phyloP scores from a whole-genome alignment of 1,140 invertebrate species.

The Tyrophagus putrescentiae region DNA sequence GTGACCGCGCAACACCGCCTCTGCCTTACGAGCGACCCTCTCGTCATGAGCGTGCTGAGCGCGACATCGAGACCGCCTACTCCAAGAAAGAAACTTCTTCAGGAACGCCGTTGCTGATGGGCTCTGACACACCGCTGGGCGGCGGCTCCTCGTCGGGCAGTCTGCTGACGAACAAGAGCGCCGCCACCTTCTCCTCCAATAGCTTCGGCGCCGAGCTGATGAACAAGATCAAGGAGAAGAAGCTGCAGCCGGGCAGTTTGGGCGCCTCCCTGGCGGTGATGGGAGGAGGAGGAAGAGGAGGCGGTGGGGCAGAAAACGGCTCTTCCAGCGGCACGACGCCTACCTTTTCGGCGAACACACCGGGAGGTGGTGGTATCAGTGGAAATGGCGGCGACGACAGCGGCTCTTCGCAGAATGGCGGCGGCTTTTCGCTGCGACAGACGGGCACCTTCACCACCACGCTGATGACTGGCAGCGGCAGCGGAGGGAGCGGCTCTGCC shows the following conservation, averaged over 20 bases:
- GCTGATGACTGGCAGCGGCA: background rate
- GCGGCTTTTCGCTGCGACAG: no score
- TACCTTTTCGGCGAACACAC: background rate
- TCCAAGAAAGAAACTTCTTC: background rate
- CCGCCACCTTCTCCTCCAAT: slow-evolving; percentile 24
- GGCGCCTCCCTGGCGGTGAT: background rate
- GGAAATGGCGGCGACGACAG: slow-evolving; percentile 15
- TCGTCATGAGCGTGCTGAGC: background rate
- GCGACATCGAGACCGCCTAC: background rate
- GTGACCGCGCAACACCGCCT: background rate
- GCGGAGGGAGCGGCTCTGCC: background rate
- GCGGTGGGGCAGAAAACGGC: background rate
- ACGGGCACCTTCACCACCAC: no score
- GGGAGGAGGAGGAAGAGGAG: no score
- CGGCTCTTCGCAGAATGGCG: slow-evolving; percentile 31
- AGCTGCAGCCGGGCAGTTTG: background rate
- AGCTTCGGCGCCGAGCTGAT: slow-evolving; percentile 34
- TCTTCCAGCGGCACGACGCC: background rate
- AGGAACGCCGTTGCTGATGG: slow-evolving; percentile 3
- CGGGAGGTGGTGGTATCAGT: background rate
- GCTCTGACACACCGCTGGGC: background rate
- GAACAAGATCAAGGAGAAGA: slow-evolving; percentile 29
- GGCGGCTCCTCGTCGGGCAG: background rate
- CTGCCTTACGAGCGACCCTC: no score
- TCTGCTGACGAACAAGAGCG: no score